Conservation (phyloP, 2,113 vertebrate species). For the Bostrychus sinensis region DNA sequence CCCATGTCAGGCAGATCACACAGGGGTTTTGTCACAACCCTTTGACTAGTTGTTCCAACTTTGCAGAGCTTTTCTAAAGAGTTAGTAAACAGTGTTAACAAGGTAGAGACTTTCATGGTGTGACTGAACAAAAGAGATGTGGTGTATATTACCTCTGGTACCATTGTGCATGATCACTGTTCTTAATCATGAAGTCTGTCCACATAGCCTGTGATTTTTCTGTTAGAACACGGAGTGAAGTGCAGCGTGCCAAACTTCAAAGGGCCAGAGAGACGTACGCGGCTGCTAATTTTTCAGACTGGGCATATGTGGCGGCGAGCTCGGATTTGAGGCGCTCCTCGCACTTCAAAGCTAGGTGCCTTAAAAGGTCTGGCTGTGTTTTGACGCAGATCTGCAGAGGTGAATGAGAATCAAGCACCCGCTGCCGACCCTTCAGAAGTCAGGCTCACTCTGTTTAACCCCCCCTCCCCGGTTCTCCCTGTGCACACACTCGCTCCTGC, state of each 20-base stretch:
- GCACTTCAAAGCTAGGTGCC: slow-evolving; percentile 85
- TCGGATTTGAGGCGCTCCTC: slow-evolving; percentile 84
- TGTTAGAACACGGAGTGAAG: slow-evolving; percentile 74
- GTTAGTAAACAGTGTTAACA: slow-evolving; percentile 76
- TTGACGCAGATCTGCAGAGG: slow-evolving; percentile 87
- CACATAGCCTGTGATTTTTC: slow-evolving; percentile 83
- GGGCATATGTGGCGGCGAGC: slow-evolving; percentile 81
- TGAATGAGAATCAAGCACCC: slow-evolving; percentile 87
- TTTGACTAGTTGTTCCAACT: slow-evolving; percentile 65
- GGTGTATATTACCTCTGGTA: slow-evolving; percentile 45
- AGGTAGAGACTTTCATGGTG: slow-evolving; percentile 57
- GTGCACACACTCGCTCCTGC: slow-evolving; percentile 70
- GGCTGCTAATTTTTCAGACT: slow-evolving; percentile 84
- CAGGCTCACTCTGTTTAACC: slow-evolving; percentile 79
- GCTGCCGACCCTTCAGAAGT: slow-evolving; percentile 76
- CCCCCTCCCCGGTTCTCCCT: slow-evolving; percentile 48
- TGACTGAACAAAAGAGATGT: slow-evolving; percentile 64
- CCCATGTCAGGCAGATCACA: slow-evolving; percentile 58
- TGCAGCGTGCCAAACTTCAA: slow-evolving; percentile 80
- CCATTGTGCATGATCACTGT: slow-evolving; percentile 73
- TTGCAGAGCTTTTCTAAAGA: slow-evolving; percentile 64
- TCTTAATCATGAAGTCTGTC: slow-evolving; percentile 81
- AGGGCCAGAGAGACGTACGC: slow-evolving; percentile 76
- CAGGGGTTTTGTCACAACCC: slow-evolving; percentile 59
- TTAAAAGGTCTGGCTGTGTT: slow-evolving; percentile 85